phyloP scores from a whole-genome alignment of 2,797 vertebrate genomes.

The Gallirallus australis region DNA sequence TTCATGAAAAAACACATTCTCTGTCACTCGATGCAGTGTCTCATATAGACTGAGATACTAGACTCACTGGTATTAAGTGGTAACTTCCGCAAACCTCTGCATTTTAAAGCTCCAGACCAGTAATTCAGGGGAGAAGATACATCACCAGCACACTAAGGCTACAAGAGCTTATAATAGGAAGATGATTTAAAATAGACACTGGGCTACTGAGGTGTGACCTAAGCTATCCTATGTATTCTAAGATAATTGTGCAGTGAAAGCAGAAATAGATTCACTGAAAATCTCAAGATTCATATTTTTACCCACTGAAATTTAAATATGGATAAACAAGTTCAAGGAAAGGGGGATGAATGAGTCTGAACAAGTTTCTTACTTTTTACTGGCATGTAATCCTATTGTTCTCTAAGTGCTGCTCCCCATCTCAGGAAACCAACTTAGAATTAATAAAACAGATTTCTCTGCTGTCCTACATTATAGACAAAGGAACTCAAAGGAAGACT shows the following conservation, averaged over 20 bases:
- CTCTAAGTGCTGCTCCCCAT: not conserved
- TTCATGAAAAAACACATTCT: not conserved
- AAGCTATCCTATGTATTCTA: not conserved
- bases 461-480: not conserved
- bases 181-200: not conserved
- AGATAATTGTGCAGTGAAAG: not conserved
- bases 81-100: not conserved
- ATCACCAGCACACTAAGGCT: not conserved
- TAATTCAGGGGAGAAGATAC: not conserved
- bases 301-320: not conserved
- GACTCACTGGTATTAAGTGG: not conserved
- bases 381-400: not conserved
- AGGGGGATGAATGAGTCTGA: not conserved
- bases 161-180: not conserved
- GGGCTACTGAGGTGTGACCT: not conserved
- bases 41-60: not conserved
- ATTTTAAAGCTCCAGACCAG: not conserved
- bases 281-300: not conserved
- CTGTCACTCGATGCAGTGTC: accelerated
- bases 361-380: not conserved
- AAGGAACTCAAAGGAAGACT: accelerated
- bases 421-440: not conserved
- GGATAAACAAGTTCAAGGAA: not conserved
- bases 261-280: not conserved
- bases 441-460: not conserved